Evolutionary conservation across 2,888 invertebrate species (phyloP), one percentile per base, ranked within the genome.

Genomic region (Mimumesa dahlbomi): DNA sequence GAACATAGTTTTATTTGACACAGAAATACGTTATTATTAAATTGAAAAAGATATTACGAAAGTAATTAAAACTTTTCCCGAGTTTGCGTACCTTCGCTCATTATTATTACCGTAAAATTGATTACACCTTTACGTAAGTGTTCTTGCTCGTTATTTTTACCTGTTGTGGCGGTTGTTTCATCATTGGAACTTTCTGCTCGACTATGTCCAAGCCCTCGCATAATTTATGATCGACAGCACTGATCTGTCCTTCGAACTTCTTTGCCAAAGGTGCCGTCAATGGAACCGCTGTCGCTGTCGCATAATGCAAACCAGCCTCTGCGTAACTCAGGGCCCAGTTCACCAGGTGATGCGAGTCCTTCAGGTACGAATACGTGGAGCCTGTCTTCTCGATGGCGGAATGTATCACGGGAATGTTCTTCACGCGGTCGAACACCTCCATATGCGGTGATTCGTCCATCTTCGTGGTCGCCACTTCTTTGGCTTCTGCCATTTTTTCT

Each of bases 241-340:
- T 90, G 61, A 92, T 92, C 16, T 91, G 91, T 0, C 89, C 90
- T 78, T 92, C 91, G 7, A 92, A 88, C 71, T 90, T 90, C 59
- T 90, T 90, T 0, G 91, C 90, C 1, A 92, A 88, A 0, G 91
- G 91, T 0, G 87, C 86, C 1, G 91, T 90, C 22, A 91, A 88
- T 1, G 92, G 91, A 43, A 87, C 90, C 14, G 91, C 91, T 11
- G 91, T 90, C 54, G 91, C 90, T 0, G 91, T 90, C 0, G 91
- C 92, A 73, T 90, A 91, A 71, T 90, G 69, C 13, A 92, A 86
- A 0, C 92, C 91, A 57, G 88, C 91, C 85, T 92, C 92, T 1
- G 92, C 92, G 13, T 91, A 91, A 57, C 88, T 89, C 7, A 92
- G 83, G 0, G 92, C 91, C 92, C 92, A 92, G 74, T 91, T 91